Evolutionary conservation across 2,797 vertebrate species (phyloP).

Genomic region (Manis pentadactyla): DNA sequence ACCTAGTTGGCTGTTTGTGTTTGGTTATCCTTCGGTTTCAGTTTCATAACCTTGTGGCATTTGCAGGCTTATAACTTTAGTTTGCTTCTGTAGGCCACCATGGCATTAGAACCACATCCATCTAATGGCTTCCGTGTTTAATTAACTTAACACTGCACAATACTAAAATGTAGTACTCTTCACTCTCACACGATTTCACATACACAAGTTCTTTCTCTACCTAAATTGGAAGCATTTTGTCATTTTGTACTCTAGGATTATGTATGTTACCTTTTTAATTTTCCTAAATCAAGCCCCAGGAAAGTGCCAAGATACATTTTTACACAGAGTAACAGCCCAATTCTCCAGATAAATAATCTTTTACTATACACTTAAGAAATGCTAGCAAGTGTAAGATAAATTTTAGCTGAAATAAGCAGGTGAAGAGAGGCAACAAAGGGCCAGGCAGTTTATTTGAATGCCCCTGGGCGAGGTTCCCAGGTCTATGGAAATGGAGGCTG

Average conservation of each 20-base stretch:
- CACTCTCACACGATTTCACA: neutral
- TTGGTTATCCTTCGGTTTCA: neutral
- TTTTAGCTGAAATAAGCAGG: no score
- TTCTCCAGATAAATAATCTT: neutral
- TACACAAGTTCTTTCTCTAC: neutral
- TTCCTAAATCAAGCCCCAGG: neutral
- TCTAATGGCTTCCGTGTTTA: neutral
- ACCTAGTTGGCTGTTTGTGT: neutral
- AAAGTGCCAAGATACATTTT: neutral
- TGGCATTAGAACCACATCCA: neutral
- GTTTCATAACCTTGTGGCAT: neutral
- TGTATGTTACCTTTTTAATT: neutral
- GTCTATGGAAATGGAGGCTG: no score
- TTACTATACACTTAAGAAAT: neutral
- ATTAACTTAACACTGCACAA: neutral
- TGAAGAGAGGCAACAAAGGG: no score
- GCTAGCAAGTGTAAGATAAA: no score
- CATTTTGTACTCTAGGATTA: constrained; percentile 16
- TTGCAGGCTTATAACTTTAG: neutral
- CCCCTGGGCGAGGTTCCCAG: no score
- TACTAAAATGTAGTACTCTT: neutral
- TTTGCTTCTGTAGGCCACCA: neutral
- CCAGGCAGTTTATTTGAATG: no score
- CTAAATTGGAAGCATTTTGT: neutral
- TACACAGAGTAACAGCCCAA: neutral